Percentiles rank a stretch among this genome's conserved stretches.
phyloP scores from a whole-genome alignment of 2,113 vertebrate species.

The Asarcornis scutulata region DNA sequence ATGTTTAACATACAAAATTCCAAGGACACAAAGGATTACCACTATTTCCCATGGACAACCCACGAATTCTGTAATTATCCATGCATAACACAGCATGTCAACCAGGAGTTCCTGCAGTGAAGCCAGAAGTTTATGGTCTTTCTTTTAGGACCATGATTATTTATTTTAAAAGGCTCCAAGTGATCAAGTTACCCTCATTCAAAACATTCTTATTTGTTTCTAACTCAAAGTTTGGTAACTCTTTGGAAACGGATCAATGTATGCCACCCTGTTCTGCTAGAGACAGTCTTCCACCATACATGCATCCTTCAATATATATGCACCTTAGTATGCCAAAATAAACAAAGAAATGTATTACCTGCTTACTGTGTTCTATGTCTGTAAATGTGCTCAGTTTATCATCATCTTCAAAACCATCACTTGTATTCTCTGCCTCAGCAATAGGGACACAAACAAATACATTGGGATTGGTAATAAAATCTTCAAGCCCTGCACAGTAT shows the following conservation, averaged over 20 bases:
- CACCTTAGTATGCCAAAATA: neutral
- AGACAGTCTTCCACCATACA: neutral
- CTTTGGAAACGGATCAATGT: neutral
- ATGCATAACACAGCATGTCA: neutral
- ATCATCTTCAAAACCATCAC: conserved; percentile 83
- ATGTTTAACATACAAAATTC: neutral
- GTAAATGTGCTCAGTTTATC: conserved; percentile 50
- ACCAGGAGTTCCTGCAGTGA: neutral
- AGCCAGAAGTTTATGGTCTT: neutral
- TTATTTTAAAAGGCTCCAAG: neutral
- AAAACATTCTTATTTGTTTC: neutral
- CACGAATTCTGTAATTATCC: neutral
- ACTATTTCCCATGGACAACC: neutral
- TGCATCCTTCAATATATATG: neutral
- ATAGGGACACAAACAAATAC: conserved; percentile 90
- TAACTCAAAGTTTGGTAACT: neutral
- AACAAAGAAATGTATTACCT: conserved; percentile 58
- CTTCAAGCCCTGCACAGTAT: conserved; percentile 72
- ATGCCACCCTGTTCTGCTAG: neutral
- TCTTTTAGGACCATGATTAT: neutral
- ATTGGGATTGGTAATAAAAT: conserved; percentile 84
- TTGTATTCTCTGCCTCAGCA: conserved; percentile 89
- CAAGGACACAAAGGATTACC: neutral
- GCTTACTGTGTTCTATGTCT: conserved; percentile 47
- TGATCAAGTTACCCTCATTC: neutral